Evolutionary conservation across 2,113 vertebrate genomes (phyloP).

Genomic region (Phainopepla nitens): DNA sequence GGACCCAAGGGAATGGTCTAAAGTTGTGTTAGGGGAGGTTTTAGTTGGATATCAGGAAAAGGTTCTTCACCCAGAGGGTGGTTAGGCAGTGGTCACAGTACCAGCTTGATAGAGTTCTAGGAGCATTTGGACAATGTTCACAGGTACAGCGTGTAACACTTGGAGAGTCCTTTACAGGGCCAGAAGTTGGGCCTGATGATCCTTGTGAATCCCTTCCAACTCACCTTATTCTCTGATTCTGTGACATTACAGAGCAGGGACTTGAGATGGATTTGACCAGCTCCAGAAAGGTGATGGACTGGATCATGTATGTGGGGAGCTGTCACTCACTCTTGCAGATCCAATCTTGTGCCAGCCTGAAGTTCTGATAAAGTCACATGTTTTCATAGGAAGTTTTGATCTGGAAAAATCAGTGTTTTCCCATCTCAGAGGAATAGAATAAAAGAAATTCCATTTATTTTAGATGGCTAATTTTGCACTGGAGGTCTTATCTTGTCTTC

Average conservation of each 20-base stretch:
- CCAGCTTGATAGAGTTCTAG: not conserved
- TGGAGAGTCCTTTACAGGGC: not conserved
- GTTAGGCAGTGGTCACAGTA: accelerated
- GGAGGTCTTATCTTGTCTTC: not conserved
- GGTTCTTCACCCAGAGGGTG: not conserved
- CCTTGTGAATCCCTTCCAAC: not conserved
- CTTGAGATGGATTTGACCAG: not conserved
- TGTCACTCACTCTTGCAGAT: not conserved
- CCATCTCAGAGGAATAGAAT: not conserved
- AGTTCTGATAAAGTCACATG: not conserved
- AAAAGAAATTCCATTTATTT: not conserved
- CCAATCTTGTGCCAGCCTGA: not conserved
- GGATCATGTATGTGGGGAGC: not conserved
- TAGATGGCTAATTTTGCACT: not conserved
- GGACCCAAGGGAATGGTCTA: not conserved
- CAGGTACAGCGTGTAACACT: not conserved
- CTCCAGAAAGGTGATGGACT: not conserved
- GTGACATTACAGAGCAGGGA: not conserved
- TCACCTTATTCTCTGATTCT: not conserved
- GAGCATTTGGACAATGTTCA: not conserved
- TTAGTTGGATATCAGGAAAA: not conserved
- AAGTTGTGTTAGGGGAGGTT: not conserved
- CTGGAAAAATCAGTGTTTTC: not conserved
- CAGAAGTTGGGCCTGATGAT: not conserved
- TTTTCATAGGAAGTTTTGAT: not conserved